Base-by-base conservation (phyloP, 2,888 invertebrate species). In the Synanthedon myopaeformis region DNA sequence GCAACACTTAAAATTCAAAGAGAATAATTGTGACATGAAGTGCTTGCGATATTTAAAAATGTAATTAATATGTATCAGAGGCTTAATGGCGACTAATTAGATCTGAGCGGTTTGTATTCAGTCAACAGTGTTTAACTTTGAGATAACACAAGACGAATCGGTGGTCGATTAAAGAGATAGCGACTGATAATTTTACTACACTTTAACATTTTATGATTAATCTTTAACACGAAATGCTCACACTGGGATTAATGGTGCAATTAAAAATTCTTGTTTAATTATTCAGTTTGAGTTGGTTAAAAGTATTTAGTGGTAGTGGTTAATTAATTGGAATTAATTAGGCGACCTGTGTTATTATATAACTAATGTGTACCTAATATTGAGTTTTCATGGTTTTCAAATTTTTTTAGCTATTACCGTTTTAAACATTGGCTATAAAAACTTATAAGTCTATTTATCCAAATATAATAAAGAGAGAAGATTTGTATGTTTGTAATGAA, bases 61-160 rank as follows among this genome's bases (percentile, higher is more conserved):
- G 62, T 66, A 72, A 76, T 78, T 72, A 72, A 74, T 69, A 74
- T 74, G 72, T 79, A 79, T 81, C 78, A 67, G 57, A 56, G 57
- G 63, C 63, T 73, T 71, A 68, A 73, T 69, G 62, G 65, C 62
- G 62, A 69, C 74, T 74, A 79, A 79, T 81, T 78, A 76, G 67
- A 69, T 70, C 60, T 35, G 64, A 57, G 59, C 64, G 63, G 67
- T 66, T 64, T 71, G 64, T 59, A 58, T 55, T 28, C 63, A 57
- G 65, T 66, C 65, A 65, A 67, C 64, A 58, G 62, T 59, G 52
- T 51, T 35, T n/a, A 51, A 28, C 35, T 10, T 51, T 35, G 12
- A 51, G 72, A 70, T 71, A 67, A 68, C 59, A 57, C 41, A 57
- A 59, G 60, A 64, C 60, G 57, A 58, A 65, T 65, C 61, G 61